Percentiles rank a stretch among this genome's conserved stretches.
Evolutionary conservation across 2,797 vertebrate species (phyloP).

Genomic region (Lepus oiostolus): DNA sequence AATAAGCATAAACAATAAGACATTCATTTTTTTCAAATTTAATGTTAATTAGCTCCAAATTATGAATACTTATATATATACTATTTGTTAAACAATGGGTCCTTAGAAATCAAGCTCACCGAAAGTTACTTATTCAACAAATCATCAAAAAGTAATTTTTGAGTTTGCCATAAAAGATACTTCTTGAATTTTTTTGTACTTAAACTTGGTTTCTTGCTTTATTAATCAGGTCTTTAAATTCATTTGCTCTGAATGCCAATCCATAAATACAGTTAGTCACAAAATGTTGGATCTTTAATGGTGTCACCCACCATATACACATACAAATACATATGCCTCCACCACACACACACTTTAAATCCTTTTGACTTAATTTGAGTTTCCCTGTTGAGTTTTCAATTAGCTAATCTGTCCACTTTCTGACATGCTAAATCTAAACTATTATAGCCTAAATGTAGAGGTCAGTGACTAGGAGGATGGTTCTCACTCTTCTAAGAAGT

Average conservation of each 20-base stretch:
- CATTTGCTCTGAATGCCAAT: not conserved
- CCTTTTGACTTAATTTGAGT: not conserved
- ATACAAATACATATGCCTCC: not conserved
- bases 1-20: not conserved
- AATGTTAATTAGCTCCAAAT: not conserved
- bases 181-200: not conserved
- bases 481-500: not conserved
- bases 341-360: not conserved
- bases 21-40: not conserved
- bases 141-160: not conserved
- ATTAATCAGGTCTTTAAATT: slow-evolving; percentile 6
- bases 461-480: not conserved
- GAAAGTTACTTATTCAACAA: not conserved
- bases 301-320: not conserved
- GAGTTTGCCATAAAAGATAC: not conserved
- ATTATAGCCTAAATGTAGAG: not conserved
- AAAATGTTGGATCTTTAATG: not conserved
- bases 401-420: not conserved
- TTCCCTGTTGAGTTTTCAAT: not conserved
- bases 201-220: not conserved
- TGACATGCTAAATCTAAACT: not conserved
- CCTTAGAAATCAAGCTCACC: not conserved
- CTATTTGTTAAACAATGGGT: not conserved
- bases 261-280: not conserved
- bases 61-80: not conserved